Percentiles rank a stretch among this genome's conserved stretches.
phyloP scores from a whole-genome alignment of 2,797 vertebrate genomes.

The Lepidocolaptes lacrymiger region DNA sequence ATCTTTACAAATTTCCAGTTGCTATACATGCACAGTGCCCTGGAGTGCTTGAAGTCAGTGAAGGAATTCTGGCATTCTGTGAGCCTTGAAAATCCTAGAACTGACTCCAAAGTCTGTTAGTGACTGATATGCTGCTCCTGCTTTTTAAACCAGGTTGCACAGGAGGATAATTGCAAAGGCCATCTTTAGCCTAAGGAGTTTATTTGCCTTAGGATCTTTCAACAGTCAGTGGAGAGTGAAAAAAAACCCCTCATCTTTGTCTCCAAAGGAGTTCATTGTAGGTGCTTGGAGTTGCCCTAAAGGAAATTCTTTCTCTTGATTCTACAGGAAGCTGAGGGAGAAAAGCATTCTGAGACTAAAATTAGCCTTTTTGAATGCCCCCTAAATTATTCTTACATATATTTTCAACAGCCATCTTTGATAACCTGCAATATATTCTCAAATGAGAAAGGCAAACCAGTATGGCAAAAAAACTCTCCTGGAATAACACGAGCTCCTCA shows the following conservation, averaged over 20 bases:
- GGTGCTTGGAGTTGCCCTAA: not conserved
- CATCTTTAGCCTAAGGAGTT: not conserved
- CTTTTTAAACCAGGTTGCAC: not conserved
- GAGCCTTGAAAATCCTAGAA: not conserved
- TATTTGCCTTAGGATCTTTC: conserved; percentile 12
- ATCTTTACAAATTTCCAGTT: not conserved
- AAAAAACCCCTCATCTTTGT: not conserved
- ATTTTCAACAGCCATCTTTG: not conserved
- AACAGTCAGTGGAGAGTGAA: not conserved
- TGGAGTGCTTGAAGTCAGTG: not conserved
- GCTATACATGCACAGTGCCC: not conserved
- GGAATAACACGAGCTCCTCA: not conserved
- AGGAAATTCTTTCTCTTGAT: not conserved
- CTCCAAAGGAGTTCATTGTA: not conserved
- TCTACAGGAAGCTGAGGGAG: not conserved
- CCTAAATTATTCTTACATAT: not conserved
- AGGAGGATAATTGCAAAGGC: not conserved
- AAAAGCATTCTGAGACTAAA: not conserved
- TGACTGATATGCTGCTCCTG: not conserved
- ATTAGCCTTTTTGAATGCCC: not conserved
- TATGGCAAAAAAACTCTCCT: not conserved
- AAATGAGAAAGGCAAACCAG: not conserved
- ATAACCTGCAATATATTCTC: not conserved
- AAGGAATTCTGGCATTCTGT: not conserved
- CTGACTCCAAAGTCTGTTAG: not conserved